Evolutionary conservation across 2,797 vertebrate genomes (phyloP), one percentile per base, ranked within the genome.

Genomic region (Pangasius larnaudii): DNA sequence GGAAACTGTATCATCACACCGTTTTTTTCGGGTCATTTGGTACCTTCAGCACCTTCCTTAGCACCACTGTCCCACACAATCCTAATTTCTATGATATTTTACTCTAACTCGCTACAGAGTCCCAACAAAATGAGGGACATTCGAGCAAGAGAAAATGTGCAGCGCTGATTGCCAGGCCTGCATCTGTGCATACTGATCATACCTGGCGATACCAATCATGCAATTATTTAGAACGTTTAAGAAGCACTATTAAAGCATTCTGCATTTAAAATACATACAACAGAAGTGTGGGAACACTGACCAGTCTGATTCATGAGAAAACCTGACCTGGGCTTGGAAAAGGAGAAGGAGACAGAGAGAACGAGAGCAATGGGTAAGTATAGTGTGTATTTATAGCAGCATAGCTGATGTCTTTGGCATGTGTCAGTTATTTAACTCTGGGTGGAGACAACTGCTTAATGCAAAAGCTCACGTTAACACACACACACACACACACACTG

Each of bases 391-490:
- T 89, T 86, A 86, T 89, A 89, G 72, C 46, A 78, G 39, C 72
- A 75, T 19, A 59, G 85, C 80, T 89, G 85, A 89, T 89, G 88
- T 86, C 85, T 89, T 84, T 86, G 88, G 88, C 80, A 89, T 89
- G 88, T 86, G 88, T 86, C 88, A 89, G 85, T 89, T 86, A 89
- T 86, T 86, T 72, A 89, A 86, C 22, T 86, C 24, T 69, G 88
- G 88, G 88, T 89, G 88, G 88, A 86, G 85, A 61, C 71, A 36
- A 67, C 6, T 59, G 39, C 69, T 36, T 77, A 78, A 83, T 82
- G 53, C 46, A 83, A 77, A 69, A 86, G 27, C 33, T 77, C 27
- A 86, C 36, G 46, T 61, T 49, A 59, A 49, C 49, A 24, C 33
- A n/a, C 49, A 33, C 3, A 67, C 36, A 46, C 80, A 27, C 72